Conservation (phyloP, 2,797 vertebrate genomes). For the Gallirallus australis region DNA sequence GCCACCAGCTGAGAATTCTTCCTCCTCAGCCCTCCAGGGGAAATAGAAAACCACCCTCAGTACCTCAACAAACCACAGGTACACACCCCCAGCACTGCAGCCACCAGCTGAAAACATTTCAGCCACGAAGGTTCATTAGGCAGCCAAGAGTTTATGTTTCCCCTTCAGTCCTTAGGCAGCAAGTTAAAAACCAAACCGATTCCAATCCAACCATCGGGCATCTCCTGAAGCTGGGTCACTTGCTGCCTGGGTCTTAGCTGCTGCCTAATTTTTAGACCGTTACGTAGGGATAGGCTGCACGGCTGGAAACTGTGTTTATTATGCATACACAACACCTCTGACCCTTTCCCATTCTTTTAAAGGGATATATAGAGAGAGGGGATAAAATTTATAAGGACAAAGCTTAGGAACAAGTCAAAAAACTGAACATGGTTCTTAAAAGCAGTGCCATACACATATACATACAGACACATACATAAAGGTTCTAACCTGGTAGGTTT, state of each 20-base stretch:
- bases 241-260: neutral
- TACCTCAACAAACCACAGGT: neutral
- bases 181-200: neutral
- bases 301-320: neutral
- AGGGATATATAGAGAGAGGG: neutral
- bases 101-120: neutral
- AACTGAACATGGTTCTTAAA: neutral
- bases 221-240: neutral
- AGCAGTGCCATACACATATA: neutral
- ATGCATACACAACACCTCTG: neutral
- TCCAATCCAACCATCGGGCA: neutral
- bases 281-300: neutral
- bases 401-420: neutral
- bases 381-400: neutral
- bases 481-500: constrained; percentile 90
- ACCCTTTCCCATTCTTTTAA: neutral
- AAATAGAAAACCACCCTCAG: too few species aligned
- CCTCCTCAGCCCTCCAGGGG: neutral
- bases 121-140: neutral
- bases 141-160: neutral
- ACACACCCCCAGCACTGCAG: neutral
- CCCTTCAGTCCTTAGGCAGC: neutral
- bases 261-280: neutral
- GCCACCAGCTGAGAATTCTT: neutral
- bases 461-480: neutral